These are phyloP conservation scores for Enteromius paludinosus DNA, from an alignment of 2,797 vertebrate species.

Conservation along the genomic window DNA sequence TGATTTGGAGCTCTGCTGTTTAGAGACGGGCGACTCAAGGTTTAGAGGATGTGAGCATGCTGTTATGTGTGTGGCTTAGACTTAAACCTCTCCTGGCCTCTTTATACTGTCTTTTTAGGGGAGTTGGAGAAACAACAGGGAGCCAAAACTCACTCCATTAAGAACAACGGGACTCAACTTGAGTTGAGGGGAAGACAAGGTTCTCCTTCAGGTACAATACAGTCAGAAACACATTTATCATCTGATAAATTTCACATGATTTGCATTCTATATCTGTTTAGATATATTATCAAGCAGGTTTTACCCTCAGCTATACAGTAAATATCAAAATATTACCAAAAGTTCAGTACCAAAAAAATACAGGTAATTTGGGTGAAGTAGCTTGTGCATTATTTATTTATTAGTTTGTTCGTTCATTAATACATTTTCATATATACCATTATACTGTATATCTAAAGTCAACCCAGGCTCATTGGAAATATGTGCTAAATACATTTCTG, in stretches of 20 bases:
- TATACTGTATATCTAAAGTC: too few species aligned
- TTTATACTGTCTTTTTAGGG: conserved; percentile 76
- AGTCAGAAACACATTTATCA: conserved; percentile 12
- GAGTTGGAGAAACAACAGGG: conserved; percentile 97
- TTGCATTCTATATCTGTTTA: background rate
- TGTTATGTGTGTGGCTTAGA: background rate
- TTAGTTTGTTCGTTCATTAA: too few species aligned
- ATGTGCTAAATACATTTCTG: too few species aligned
- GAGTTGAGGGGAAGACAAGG: conserved; percentile 86
- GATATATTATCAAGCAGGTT: background rate
- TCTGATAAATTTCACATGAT: background rate
- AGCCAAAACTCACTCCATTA: conserved; percentile 85
- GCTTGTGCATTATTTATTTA: background rate
- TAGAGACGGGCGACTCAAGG: background rate
- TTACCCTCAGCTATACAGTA: background rate
- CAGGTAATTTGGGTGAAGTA: background rate
- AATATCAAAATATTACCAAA: background rate
- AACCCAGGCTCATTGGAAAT: too few species aligned
- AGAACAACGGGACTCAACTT: conserved; percentile 87
- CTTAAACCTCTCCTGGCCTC: background rate
- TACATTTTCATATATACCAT: background rate
- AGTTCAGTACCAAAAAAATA: background rate
- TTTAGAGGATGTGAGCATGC: background rate
- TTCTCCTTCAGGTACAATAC: conserved; percentile 65
- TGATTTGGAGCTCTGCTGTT: conserved; percentile 13